A percentile compares a stretch with the other conserved stretches of the same genome.
phyloP scores from a whole-genome alignment of 2,113 vertebrate species.

The Natator depressus region DNA sequence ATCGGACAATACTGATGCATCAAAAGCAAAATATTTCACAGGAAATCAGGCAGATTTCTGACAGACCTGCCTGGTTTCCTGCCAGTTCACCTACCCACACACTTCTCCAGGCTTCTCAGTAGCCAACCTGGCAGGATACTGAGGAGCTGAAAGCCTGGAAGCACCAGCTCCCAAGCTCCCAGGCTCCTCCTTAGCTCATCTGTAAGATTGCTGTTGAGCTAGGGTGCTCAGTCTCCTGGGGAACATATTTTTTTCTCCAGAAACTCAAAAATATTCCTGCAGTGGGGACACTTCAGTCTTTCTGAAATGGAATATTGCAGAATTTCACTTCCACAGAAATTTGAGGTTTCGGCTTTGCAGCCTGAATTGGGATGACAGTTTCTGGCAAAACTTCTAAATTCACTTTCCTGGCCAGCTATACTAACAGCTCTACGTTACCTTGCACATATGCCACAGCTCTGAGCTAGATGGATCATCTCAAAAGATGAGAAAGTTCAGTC shows the following conservation, averaged over 20 bases:
- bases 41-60: slow-evolving; percentile 2
- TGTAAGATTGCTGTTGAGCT: not conserved
- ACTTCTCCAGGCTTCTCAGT: not conserved
- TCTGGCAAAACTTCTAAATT: not conserved
- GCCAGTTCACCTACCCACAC: not conserved
- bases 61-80: slow-evolving; percentile 3
- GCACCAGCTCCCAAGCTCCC: not conserved
- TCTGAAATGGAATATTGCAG: not conserved
- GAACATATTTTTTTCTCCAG: not conserved
- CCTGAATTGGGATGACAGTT: not conserved
- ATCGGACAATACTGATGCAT: not conserved
- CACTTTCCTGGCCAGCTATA: not conserved
- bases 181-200: not conserved
- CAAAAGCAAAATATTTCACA: not conserved
- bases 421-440: fast-evolving
- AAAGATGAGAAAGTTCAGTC: not conserved
- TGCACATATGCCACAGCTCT: not conserved
- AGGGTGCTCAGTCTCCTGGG: not conserved
- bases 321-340: not conserved
- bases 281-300: not conserved
- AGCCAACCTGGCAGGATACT: not conserved
- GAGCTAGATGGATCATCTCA: fast-evolving
- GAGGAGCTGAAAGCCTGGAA: not conserved
- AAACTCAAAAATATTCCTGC: not conserved
- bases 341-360: not conserved